Conservation (phyloP, 2,113 vertebrate species). For the Dolichotis patagonum region DNA sequence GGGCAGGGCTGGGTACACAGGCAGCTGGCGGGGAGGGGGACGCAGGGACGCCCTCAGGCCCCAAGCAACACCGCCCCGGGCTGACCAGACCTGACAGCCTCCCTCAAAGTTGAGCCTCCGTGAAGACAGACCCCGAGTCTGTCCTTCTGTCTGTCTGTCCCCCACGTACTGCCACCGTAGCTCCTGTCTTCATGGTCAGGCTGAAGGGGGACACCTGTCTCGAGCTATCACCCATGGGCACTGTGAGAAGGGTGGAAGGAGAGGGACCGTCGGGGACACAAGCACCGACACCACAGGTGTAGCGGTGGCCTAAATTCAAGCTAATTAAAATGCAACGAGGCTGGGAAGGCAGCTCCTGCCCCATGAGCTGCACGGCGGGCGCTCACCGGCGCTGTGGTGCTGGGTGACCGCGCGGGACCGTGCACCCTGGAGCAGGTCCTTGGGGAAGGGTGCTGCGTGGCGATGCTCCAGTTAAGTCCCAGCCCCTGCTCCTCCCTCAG, state of each 20-base stretch:
- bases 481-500: rapidly evolving
- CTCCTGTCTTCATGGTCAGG: not conserved
- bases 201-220: not conserved
- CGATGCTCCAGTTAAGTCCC: rapidly evolving
- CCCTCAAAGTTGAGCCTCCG: not conserved
- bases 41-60: rapidly evolving
- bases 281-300: rapidly evolving
- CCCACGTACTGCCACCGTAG: rapidly evolving
- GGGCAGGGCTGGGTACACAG: not conserved
- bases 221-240: too few species aligned
- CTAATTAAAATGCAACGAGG: not conserved
- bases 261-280: rapidly evolving
- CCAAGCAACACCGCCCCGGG: rapidly evolving
- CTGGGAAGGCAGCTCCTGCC: not conserved
- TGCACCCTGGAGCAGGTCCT: rapidly evolving
- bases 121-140: not conserved
- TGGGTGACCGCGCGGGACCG: rapidly evolving
- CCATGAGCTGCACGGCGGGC: rapidly evolving
- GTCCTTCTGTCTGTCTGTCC: too few species aligned
- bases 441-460: rapidly evolving
- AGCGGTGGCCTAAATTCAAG: rapidly evolving
- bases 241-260: rapidly evolving
- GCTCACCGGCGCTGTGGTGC: too few species aligned
- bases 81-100: not conserved
- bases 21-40: too few species aligned